A percentile compares a stretch with the other conserved stretches of the same genome.
Evolutionary conservation across 2,113 vertebrate species (phyloP).

Genomic region (Ellobius talpinus): DNA sequence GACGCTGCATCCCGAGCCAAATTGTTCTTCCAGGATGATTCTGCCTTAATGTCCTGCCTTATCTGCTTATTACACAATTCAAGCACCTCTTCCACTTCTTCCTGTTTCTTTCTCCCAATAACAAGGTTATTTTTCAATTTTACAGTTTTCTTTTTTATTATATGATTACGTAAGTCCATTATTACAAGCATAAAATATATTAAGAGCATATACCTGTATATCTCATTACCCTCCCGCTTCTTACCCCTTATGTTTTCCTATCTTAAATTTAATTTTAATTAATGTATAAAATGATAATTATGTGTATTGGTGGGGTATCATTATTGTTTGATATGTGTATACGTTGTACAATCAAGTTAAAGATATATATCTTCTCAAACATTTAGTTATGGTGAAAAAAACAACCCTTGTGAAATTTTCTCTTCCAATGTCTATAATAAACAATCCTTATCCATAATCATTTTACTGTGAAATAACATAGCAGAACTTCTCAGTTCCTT

Average conservation of each 20-base stretch:
- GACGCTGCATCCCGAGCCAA: not conserved
- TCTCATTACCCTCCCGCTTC: not conserved
- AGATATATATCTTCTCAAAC: not conserved
- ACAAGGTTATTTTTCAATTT: not conserved
- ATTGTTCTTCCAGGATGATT: no score
- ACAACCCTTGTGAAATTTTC: not conserved
- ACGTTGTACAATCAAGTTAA: not conserved
- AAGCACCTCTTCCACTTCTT: not conserved
- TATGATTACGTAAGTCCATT: not conserved
- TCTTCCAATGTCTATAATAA: not conserved
- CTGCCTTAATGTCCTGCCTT: not conserved
- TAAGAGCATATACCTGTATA: not conserved
- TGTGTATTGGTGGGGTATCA: not conserved
- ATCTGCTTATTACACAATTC: not conserved
- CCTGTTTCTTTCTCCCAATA: not conserved
- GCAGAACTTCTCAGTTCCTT: not conserved
- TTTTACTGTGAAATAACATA: not conserved
- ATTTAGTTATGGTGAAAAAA: not conserved
- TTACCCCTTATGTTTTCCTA: not conserved
- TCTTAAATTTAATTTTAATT: not conserved
- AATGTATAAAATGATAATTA: not conserved
- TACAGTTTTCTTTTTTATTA: not conserved
- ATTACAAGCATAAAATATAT: not conserved
- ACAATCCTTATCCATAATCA: not conserved
- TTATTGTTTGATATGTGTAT: not conserved